Evolutionary conservation across 2,888 invertebrate genomes (phyloP), one percentile per base, ranked within the genome.

Genomic region (Anthrax anthrax): DNA sequence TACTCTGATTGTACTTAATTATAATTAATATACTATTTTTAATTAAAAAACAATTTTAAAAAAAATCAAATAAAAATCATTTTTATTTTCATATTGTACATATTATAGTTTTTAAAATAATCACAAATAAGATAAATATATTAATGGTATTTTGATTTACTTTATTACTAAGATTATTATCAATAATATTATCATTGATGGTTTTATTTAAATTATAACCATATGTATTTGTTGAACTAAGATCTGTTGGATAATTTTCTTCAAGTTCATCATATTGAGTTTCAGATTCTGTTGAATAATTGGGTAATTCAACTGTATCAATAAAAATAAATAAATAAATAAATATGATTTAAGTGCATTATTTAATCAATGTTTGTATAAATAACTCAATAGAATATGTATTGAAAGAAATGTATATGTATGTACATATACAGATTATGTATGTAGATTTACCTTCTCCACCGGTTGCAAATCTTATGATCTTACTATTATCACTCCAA

Each of bases 401-500:
- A n/a, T n/a, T n/a, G n/a, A n/a, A 19, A 37, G 16, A 14, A 42
- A 46, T 34, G 34, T n/a, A 3, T n/a, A 46, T 10, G 2, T 36
- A 14, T 19, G 32, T 38, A 29, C 19, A 12, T 37, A 1, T 0
- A 38, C 36, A 23, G 16, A 3, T 19, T 23, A 32, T 17, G 12
- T 17, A 43, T 4, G 4, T 23, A 6, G 4, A 23, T 40, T 60
- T 71, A 85, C 85, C 76, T 67, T 79, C 78, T 23, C 83, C 81
- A 43, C 78, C 77, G 0, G 88, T 88, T 14, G 84, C 78, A 59
- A 89, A 88, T 59, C 81, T 76, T 47, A 84, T 70, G 42, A 83
- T 72, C 3, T 80, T 74, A 13, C 86, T 86, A 0, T 80, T 79
- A 54, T 81, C 81, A 55, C 87, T 87, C 84, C 84, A 85, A n/a